phyloP scores from a whole-genome alignment of 1,140 invertebrate species.

The Orchestia grillus region DNA sequence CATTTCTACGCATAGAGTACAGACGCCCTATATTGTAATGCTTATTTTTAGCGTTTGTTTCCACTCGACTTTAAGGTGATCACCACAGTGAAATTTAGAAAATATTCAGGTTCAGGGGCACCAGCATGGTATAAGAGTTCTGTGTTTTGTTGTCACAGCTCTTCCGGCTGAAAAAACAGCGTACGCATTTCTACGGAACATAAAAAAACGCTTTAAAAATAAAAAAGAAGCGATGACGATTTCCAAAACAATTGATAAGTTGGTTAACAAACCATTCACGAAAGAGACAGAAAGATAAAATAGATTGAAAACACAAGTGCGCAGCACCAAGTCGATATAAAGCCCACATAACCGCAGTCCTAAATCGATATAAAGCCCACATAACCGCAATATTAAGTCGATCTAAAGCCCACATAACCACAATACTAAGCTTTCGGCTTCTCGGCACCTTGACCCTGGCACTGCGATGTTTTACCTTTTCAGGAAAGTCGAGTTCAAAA shows the following conservation, averaged over 20 bases:
- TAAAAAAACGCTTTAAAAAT: not conserved
- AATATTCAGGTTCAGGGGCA: not conserved
- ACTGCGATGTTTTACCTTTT: too few species aligned
- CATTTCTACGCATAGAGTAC: too few species aligned
- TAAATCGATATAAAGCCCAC: too few species aligned
- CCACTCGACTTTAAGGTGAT: not conserved
- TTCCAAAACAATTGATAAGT: not conserved
- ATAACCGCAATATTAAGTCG: too few species aligned
- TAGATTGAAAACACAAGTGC: too few species aligned
- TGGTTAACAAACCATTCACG: too few species aligned
- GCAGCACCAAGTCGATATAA: too few species aligned
- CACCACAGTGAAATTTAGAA: not conserved
- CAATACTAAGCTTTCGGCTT: too few species aligned
- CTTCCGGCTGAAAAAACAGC: not conserved
- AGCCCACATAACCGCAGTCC: too few species aligned
- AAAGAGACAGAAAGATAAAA: not conserved
- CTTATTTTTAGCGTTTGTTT: not conserved
- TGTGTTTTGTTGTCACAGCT: not conserved
- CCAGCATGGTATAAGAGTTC: not conserved
- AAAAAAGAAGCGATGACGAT: not conserved
- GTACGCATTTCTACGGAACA: not conserved
- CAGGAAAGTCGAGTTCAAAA: too few species aligned
- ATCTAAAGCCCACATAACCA: too few species aligned
- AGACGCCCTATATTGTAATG: not conserved
- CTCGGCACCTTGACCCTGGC: too few species aligned